phyloP scores from a whole-genome alignment of 2,888 invertebrate species.

The Netelia fuscicornis region DNA sequence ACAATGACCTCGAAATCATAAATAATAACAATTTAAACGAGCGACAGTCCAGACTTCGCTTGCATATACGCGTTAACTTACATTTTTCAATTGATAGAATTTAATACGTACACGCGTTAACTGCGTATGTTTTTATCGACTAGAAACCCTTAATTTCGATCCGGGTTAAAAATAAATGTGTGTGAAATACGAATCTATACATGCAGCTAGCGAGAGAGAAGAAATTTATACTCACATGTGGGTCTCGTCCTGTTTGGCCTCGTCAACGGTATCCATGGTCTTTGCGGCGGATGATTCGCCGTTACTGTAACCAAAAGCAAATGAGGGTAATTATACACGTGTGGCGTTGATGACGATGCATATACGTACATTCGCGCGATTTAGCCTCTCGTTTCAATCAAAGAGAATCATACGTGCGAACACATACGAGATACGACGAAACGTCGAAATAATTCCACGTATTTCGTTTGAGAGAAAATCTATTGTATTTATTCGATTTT shows the following conservation, averaged over 20 bases:
- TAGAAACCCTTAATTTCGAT: too few species aligned
- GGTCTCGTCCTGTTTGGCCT: slow-evolving; percentile 95
- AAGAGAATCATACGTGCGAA: neutral
- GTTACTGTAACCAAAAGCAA: slow-evolving; percentile 90
- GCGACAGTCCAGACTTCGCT: too few species aligned
- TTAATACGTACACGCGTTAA: too few species aligned
- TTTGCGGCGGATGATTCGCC: slow-evolving; percentile 94
- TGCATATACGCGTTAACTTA: too few species aligned
- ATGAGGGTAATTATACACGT: slow-evolving; percentile 53
- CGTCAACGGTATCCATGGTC: slow-evolving; percentile 97
- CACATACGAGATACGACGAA: neutral
- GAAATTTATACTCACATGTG: slow-evolving; percentile 90
- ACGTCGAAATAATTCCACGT: neutral
- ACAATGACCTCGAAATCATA: too few species aligned
- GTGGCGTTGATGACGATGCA: neutral
- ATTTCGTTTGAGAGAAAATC: neutral
- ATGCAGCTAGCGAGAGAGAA: slow-evolving; percentile 12
- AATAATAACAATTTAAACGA: too few species aligned
- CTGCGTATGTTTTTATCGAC: too few species aligned
- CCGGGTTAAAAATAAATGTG: too few species aligned
- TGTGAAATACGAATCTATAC: neutral
- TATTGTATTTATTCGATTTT: neutral
- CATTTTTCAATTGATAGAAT: too few species aligned
- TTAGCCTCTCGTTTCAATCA: neutral
- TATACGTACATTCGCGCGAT: slow-evolving; percentile 10